Percentiles rank a stretch among this genome's conserved stretches.
Evolutionary conservation across 1,140 invertebrate genomes (phyloP).

Genomic region (Sycophaga agraensis): DNA sequence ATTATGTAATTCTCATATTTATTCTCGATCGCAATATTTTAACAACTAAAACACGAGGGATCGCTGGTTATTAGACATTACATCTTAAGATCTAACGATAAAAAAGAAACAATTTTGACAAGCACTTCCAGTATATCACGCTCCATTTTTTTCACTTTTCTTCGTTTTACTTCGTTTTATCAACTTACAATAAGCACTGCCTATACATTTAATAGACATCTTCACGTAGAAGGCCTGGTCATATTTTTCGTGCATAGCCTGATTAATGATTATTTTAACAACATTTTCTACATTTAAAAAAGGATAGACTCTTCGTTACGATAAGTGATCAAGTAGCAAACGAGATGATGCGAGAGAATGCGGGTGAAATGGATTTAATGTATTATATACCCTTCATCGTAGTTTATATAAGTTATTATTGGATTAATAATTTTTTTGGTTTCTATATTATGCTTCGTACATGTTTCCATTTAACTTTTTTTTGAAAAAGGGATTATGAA

Average conservation of each 20-base stretch:
- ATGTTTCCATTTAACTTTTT: conserved; percentile 11
- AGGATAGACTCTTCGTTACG: conserved; percentile 31
- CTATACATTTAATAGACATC: conserved; percentile 24
- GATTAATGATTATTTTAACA: conserved; percentile 28
- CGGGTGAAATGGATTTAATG: conserved; percentile 22
- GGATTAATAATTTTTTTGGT: conserved; percentile 21
- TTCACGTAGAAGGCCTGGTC: conserved; percentile 18
- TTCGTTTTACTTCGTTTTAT: conserved; percentile 13
- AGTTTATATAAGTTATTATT: conserved; percentile 15
- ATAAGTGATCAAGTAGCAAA: conserved; percentile 31
- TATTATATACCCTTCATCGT: conserved; percentile 11
- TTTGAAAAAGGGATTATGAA: conserved; percentile 9
- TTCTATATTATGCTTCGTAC: neutral
- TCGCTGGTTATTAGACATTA: conserved; percentile 42
- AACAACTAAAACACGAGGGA: conserved; percentile 50
- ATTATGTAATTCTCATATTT: conserved; percentile 36
- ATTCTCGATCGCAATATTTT: conserved; percentile 36
- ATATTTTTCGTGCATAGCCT: conserved; percentile 16
- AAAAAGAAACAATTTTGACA: conserved; percentile 46
- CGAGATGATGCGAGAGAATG: conserved; percentile 31
- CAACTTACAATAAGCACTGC: conserved; percentile 23
- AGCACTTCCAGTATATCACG: conserved; percentile 34
- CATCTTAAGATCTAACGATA: conserved; percentile 49
- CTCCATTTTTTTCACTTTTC: conserved; percentile 9
- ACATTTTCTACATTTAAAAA: conserved; percentile 31